Evolutionary conservation across 53 echinoderm and acorn worm genomes (phyloP).

Genomic region (Holothuria leucospilota): DNA sequence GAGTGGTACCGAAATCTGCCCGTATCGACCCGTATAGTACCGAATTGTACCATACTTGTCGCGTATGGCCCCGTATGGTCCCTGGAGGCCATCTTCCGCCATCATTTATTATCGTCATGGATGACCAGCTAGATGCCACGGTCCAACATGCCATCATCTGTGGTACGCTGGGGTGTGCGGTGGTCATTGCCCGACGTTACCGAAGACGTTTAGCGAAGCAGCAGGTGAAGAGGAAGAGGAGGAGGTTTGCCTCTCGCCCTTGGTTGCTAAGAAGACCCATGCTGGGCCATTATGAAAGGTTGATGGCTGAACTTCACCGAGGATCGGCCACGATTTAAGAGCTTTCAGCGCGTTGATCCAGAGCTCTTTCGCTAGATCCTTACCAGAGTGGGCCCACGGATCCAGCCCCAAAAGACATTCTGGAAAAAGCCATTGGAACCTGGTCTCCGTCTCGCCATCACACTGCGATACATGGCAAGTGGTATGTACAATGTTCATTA

Average conservation of each 20-base stretch:
- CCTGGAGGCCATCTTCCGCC: slow-evolving; percentile 18
- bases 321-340: slow-evolving; percentile 35
- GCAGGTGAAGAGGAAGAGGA: slow-evolving; percentile 14
- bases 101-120: slow-evolving; percentile 21
- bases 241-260: background rate
- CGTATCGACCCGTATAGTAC: no score
- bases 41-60: no score
- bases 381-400: slow-evolving; percentile 24
- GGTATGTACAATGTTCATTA: no score
- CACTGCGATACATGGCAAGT: slow-evolving; percentile 37
- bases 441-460: slow-evolving; percentile 42
- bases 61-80: background rate
- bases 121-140: slow-evolving; percentile 15
- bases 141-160: no score
- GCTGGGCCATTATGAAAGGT: slow-evolving; percentile 20
- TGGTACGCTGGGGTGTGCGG: background rate
- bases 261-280: slow-evolving; percentile 16
- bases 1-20: no score
- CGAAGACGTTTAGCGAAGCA: slow-evolving; percentile 20
- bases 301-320: slow-evolving; percentile 15
- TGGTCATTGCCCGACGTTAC: slow-evolving; percentile 11
- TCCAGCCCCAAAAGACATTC: slow-evolving; percentile 42
- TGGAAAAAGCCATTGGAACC: background rate
- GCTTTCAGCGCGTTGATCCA: slow-evolving; percentile 49
- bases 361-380: slow-evolving; percentile 39